These are phyloP conservation scores for Tiaroga cobitis DNA, from an alignment of 2,797 vertebrate genomes.

Conservation along the genomic window DNA sequence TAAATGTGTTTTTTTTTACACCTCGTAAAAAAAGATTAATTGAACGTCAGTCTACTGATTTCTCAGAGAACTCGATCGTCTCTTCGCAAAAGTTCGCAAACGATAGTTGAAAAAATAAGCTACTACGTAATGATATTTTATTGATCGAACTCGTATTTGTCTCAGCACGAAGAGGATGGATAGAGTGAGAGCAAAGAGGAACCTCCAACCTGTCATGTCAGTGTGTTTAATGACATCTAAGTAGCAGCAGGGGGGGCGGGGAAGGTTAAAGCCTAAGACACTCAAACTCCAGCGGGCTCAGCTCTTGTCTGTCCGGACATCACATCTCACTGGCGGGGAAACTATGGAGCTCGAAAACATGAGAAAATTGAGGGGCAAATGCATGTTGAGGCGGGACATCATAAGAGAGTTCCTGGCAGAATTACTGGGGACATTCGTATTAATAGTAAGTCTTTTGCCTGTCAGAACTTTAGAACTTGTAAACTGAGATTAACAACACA, in stretches of 20 bases:
- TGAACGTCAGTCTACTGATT: background rate
- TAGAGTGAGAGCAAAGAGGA: slow-evolving; percentile 15
- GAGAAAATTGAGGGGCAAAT: slow-evolving; percentile 82
- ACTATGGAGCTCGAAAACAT: slow-evolving; percentile 73
- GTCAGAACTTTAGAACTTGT: background rate
- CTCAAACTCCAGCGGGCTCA: slow-evolving; percentile 52
- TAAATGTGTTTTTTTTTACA: background rate
- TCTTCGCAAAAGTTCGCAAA: background rate
- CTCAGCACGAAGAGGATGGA: background rate
- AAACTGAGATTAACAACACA: background rate
- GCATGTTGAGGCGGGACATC: slow-evolving; percentile 83
- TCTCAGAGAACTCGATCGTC: background rate
- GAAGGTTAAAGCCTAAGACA: slow-evolving; percentile 61
- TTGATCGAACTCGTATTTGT: background rate
- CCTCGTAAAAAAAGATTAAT: background rate
- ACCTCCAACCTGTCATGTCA: slow-evolving; percentile 57
- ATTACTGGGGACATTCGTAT: slow-evolving; percentile 90
- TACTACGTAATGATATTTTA: background rate
- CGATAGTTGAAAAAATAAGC: background rate
- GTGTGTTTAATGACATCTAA: slow-evolving; percentile 45
- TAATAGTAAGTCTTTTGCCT: slow-evolving; percentile 84
- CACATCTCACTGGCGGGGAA: slow-evolving; percentile 60
- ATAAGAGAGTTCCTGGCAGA: slow-evolving; percentile 91
- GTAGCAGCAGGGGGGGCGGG: slow-evolving; percentile 71
- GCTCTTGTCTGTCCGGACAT: slow-evolving; percentile 68